Evolutionary conservation across 35 echinoderm and acorn worm species (phyloP).

Genomic region (Lytechinus variegatus): DNA sequence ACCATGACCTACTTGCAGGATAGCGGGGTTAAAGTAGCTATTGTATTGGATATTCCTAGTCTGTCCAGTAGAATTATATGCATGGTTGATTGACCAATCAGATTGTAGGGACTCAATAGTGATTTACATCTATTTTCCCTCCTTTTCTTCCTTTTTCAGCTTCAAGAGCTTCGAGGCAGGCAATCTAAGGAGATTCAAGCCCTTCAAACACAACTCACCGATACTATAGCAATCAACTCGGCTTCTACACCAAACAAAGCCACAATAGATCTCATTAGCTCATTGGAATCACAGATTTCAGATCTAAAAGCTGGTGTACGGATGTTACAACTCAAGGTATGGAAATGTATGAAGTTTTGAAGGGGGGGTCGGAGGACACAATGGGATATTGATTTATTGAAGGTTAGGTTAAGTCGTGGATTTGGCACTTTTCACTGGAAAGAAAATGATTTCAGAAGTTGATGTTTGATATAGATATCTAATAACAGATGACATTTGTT

Average conservation of each 20-base stretch:
- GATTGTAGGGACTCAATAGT: too few relatives aligned
- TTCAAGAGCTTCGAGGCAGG: slow-evolving; percentile 24
- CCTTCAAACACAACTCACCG: slow-evolving; percentile 49
- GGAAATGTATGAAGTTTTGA: background rate
- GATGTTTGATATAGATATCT: too few relatives aligned
- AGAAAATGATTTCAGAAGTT: too few relatives aligned
- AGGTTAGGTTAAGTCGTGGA: too few relatives aligned
- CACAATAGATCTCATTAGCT: slow-evolving; percentile 55
- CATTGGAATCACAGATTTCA: slow-evolving; percentile 54
- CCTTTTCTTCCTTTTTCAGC: slow-evolving; percentile 5
- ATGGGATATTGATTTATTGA: too few relatives aligned
- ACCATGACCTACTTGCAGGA: too few relatives aligned
- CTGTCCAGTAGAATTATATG: too few relatives aligned
- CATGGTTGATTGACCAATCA: too few relatives aligned
- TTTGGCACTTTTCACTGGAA: too few relatives aligned
- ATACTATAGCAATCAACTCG: background rate
- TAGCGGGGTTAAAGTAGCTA: too few relatives aligned
- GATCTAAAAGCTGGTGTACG: slow-evolving; percentile 50
- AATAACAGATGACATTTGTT: too few relatives aligned
- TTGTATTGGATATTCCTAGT: too few relatives aligned
- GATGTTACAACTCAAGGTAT: slow-evolving; percentile 53
- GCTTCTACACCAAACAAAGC: slow-evolving; percentile 40
- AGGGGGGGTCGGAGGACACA: background rate
- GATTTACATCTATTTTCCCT: background rate
- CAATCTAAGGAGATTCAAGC: slow-evolving; percentile 39